Evolutionary conservation across 2,888 invertebrate genomes (phyloP).

Genomic region (Athalia rosae): DNA sequence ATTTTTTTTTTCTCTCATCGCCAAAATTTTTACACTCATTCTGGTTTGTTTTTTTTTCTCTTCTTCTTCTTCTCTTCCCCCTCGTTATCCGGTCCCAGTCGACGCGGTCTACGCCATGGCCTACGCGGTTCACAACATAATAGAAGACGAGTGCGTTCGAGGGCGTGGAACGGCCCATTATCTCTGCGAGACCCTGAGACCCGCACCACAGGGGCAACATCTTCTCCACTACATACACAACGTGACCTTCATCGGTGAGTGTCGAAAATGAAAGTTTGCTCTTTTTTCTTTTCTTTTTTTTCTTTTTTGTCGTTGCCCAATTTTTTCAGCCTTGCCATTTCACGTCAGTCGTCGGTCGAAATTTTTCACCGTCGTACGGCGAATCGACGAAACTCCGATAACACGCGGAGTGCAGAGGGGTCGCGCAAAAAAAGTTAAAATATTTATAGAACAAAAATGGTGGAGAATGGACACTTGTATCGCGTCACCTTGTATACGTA

Average conservation of each 20-base stretch:
- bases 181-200: conserved; percentile 73
- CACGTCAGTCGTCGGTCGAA: not conserved
- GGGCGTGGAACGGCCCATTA: conserved; percentile 67
- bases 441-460: not conserved
- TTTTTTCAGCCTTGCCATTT: not conserved
- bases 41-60: too few relatives aligned
- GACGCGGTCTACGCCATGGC: conserved; percentile 88
- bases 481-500: too few relatives aligned
- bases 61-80: conserved; percentile 49
- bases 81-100: conserved; percentile 70
- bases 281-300: conserved; percentile 10
- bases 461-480: not conserved
- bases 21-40: not conserved
- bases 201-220: conserved; percentile 76
- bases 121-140: conserved; percentile 80
- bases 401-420: not conserved
- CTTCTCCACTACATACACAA: conserved; percentile 80
- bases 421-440: not conserved
- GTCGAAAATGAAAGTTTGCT: not conserved
- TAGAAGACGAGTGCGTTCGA: conserved; percentile 77
- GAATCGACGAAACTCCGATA: not conserved
- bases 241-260: conserved; percentile 76
- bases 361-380: conserved; percentile 9
- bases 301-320: not conserved
- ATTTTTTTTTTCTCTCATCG: not conserved